Conservation (phyloP, 2,113 vertebrate genomes). For the Tetrax tetrax region DNA sequence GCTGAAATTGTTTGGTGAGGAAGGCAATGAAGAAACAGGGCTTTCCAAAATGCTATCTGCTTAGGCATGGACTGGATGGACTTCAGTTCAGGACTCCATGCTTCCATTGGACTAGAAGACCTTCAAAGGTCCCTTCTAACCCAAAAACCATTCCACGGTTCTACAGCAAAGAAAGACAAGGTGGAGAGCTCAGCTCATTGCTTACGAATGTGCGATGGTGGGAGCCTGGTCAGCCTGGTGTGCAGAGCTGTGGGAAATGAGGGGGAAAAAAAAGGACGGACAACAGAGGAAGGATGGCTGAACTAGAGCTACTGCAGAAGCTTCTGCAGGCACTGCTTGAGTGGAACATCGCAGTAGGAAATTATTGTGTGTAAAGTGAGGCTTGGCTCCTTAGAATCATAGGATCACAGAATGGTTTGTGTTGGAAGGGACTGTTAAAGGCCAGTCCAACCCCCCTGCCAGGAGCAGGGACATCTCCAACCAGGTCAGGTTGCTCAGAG, state of each 20-base stretch:
- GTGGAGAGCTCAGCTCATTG: background rate
- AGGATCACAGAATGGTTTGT: no score
- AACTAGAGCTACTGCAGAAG: background rate
- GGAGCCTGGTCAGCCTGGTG: background rate
- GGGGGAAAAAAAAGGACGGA: fast-evolving
- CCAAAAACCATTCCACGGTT: background rate
- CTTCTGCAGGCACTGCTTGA: background rate
- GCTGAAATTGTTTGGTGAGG: background rate
- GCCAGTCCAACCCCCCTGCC: no score
- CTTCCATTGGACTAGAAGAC: background rate
- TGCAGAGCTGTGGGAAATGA: background rate
- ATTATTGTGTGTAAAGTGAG: background rate
- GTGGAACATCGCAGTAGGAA: background rate
- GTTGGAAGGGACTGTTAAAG: no score
- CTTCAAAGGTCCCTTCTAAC: background rate
- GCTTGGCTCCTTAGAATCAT: background rate
- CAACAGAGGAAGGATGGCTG: background rate
- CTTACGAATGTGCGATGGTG: fast-evolving
- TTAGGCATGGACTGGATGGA: no score
- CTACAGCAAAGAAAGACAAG: background rate
- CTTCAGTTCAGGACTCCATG: no score
- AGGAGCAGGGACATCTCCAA: no score
- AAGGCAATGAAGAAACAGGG: fast-evolving
- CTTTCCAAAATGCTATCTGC: background rate
- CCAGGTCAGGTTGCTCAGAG: no score